phyloP scores from a whole-genome alignment of 2,888 invertebrate genomes.

The Pachydiplax longipennis region DNA sequence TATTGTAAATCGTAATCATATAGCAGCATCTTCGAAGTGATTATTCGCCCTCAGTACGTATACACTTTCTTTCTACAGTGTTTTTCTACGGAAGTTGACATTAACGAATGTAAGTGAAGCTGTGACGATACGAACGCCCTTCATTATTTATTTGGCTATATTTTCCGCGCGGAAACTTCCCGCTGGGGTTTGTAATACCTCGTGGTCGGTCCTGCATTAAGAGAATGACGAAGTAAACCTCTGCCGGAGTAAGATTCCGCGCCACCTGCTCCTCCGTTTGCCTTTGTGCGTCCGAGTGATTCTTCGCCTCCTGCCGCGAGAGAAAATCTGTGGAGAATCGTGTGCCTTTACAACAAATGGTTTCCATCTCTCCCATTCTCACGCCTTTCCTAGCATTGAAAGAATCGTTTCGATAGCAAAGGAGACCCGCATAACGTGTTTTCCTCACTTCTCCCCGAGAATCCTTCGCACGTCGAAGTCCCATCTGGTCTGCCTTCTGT shows the following conservation, averaged over 20 bases:
- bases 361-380: neutral
- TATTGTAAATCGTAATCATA: too few species aligned
- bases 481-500: constrained; percentile 30
- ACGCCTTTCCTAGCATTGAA: neutral
- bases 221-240: neutral
- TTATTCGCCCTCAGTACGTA: too few species aligned
- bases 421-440: neutral
- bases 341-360: neutral
- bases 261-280: neutral
- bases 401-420: neutral
- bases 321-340: neutral
- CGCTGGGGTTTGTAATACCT: neutral
- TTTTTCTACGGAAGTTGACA: too few species aligned
- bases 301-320: neutral
- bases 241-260: neutral
- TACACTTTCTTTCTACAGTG: too few species aligned
- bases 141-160: too few species aligned
- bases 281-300: neutral
- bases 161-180: neutral
- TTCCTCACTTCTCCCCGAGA: neutral
- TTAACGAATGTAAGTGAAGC: too few species aligned
- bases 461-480: neutral
- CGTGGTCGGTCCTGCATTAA: neutral
- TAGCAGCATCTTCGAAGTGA: too few species aligned
- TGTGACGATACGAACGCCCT: too few species aligned